Evolutionary conservation across 2,113 vertebrate species (phyloP).

Genomic region (Micronisus gabar): DNA sequence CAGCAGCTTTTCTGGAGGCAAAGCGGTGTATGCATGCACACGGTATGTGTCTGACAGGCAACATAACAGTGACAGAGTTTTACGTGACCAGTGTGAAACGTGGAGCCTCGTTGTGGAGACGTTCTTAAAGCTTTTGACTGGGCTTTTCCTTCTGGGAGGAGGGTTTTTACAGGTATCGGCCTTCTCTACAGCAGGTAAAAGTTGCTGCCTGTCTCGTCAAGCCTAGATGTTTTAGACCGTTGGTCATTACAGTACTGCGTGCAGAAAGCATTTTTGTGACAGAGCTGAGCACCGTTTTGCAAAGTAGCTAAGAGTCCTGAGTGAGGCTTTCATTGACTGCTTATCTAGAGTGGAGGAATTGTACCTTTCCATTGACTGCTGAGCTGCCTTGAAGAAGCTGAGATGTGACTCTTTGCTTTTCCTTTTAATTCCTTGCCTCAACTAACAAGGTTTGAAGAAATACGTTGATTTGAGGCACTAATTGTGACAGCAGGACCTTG

Average conservation of each 20-base stretch:
- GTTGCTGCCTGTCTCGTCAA: background rate
- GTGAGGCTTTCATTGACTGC: background rate
- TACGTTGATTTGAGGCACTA: background rate
- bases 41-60: fast-evolving
- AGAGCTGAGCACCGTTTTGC: background rate
- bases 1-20: background rate
- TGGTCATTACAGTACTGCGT: background rate
- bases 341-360: background rate
- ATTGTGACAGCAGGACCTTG: background rate
- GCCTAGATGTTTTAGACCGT: background rate
- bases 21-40: fast-evolving
- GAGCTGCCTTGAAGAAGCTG: background rate
- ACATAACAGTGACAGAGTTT: background rate
- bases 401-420: background rate
- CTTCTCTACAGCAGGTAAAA: background rate
- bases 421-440: background rate
- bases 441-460: background rate
- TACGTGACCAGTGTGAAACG: fast-evolving
- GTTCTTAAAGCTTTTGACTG: background rate
- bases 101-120: background rate
- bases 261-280: background rate
- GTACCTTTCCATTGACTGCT: background rate
- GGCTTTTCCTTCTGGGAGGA: background rate
- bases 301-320: background rate
- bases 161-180: background rate